A percentile compares a stretch with the other conserved stretches of the same genome.
Conservation (phyloP, 1,140 invertebrate species). For the Zaprionus camerounensis region DNA sequence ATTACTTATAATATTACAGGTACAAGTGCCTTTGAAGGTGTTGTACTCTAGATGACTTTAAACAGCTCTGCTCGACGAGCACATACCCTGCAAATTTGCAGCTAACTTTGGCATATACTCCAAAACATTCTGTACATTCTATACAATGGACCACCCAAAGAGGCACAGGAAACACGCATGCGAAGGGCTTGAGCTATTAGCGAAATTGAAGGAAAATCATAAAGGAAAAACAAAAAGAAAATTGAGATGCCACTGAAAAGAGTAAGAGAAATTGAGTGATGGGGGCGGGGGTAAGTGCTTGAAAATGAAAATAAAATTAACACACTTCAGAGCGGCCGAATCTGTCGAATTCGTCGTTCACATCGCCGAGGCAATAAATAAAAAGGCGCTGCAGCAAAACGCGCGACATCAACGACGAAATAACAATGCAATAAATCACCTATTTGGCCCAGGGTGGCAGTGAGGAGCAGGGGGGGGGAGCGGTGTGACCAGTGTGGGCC, state of each 20-base stretch:
- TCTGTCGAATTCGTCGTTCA: slow-evolving; percentile 16
- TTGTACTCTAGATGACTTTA: neutral
- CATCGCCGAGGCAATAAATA: slow-evolving; percentile 66
- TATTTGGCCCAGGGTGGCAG: slow-evolving; percentile 42
- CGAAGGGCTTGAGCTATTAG: slow-evolving; percentile 20
- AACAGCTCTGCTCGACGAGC: neutral
- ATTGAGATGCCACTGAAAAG: slow-evolving; percentile 7
- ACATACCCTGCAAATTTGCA: neutral
- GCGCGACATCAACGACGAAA: slow-evolving; percentile 80
- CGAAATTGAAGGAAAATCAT: slow-evolving; percentile 18
- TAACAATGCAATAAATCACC: slow-evolving; percentile 82
- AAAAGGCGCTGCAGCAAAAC: slow-evolving; percentile 67
- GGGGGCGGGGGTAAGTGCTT: neutral
- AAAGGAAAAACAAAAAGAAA: slow-evolving; percentile 12
- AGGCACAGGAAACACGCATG: slow-evolving; percentile 3
- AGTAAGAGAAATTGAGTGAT: too few relatives aligned
- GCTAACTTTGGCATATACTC: too few relatives aligned
- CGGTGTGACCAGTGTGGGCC: neutral
- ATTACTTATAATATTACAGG: too few relatives aligned
- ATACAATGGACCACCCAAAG: slow-evolving; percentile 18
- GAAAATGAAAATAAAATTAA: slow-evolving; percentile 76
- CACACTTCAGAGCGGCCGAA: slow-evolving; percentile 44
- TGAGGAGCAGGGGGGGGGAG: neutral
- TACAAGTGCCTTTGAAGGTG: neutral
- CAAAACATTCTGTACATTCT: too few relatives aligned